A percentile compares a stretch with the other conserved stretches of the same genome.
phyloP scores from a whole-genome alignment of 2,113 vertebrate species.

The Erinaceus europaeus region DNA sequence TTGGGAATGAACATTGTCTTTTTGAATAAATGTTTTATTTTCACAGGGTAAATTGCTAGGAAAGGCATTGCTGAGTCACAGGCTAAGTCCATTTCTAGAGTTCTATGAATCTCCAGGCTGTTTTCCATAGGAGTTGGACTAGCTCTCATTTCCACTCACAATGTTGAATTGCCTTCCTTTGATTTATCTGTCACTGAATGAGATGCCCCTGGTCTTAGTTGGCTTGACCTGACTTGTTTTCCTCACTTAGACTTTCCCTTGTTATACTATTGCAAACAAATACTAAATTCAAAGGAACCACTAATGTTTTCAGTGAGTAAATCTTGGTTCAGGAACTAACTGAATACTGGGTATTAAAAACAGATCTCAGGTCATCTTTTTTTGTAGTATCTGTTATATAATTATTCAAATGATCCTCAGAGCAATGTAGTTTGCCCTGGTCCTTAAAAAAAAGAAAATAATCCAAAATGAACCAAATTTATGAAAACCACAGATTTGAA shows the following conservation, averaged over 20 bases:
- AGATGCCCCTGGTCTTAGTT: neutral
- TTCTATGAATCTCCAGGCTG: too few species aligned
- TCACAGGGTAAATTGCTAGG: too few species aligned
- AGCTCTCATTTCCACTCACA: too few species aligned
- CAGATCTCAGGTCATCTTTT: neutral
- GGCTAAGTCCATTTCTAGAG: too few species aligned
- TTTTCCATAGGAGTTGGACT: too few species aligned
- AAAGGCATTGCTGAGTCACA: too few species aligned
- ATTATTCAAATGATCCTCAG: neutral
- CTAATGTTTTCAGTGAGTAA: neutral
- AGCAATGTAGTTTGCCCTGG: neutral
- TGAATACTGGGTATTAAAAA: neutral
- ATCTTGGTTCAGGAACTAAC: neutral
- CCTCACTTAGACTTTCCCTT: neutral
- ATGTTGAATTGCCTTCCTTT: neutral
- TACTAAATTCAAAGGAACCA: neutral
- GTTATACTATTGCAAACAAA: neutral
- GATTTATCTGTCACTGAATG: neutral
- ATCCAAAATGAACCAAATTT: neutral
- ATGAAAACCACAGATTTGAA: constrained; percentile 2
- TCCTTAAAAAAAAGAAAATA: neutral
- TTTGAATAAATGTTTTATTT: too few species aligned
- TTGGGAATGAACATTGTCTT: too few species aligned
- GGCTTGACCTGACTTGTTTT: neutral
- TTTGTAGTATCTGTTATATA: fast-evolving